phyloP scores from a whole-genome alignment of 2,797 vertebrate genomes.

The Kryptolebias ocellatus region DNA sequence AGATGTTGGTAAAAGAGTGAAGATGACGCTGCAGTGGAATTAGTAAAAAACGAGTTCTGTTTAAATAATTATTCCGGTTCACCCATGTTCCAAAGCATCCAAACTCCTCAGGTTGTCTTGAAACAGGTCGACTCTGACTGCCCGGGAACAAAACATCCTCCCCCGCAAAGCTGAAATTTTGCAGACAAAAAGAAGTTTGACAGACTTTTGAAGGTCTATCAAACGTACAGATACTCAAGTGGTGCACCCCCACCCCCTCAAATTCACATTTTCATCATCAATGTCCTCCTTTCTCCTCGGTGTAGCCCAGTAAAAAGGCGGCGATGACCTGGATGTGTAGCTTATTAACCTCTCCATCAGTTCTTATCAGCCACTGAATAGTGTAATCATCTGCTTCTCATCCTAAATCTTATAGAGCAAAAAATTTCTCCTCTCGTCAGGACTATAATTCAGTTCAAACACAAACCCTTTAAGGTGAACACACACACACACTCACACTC shows the following conservation, averaged over 20 bases:
- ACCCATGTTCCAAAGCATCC: not conserved
- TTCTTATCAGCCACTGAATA: slow-evolving; percentile 79
- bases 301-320: slow-evolving; percentile 64
- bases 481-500: slow-evolving; percentile 15
- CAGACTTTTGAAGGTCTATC: slow-evolving; percentile 42
- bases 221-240: slow-evolving; percentile 46
- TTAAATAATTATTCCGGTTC: not conserved
- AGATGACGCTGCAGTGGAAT: not conserved
- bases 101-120: not conserved
- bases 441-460: slow-evolving; percentile 69
- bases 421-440: slow-evolving; percentile 61
- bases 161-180: slow-evolving; percentile 6
- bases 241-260: slow-evolving; percentile 29
- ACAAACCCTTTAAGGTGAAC: slow-evolving; percentile 50
- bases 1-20: not conserved
- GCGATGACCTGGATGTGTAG: slow-evolving; percentile 79
- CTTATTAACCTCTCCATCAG: slow-evolving; percentile 82
- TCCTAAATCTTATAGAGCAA: slow-evolving; percentile 63
- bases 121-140: slow-evolving; percentile 1
- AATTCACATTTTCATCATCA: slow-evolving; percentile 48
- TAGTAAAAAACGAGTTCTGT: not conserved
- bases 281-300: slow-evolving; percentile 64
- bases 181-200: slow-evolving; percentile 45
- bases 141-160: slow-evolving; percentile 1
- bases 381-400: slow-evolving; percentile 71